These are phyloP conservation scores for Hyphantria cunea DNA, from an alignment of 1,140 invertebrate species.

Conservation along the genomic window DNA sequence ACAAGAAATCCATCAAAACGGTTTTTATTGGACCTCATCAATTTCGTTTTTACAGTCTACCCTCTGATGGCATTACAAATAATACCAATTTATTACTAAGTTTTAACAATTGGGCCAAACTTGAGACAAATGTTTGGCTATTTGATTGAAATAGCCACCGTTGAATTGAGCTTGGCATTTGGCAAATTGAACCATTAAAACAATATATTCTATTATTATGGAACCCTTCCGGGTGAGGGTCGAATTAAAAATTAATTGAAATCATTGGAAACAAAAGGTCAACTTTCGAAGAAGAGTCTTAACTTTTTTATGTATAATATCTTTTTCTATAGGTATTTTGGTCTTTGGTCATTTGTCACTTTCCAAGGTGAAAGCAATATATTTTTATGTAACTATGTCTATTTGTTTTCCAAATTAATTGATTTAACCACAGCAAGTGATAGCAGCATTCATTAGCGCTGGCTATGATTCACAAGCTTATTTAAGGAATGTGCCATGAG, in stretches of 20 bases:
- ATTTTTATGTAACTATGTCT: too few relatives aligned
- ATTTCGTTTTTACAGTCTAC: conserved; percentile 23
- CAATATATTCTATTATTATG: conserved; percentile 15
- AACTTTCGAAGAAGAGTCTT: background rate
- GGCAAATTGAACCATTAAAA: conserved; percentile 21
- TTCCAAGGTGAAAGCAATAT: too few relatives aligned
- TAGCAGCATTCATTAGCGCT: too few relatives aligned
- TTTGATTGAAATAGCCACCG: conserved; percentile 24
- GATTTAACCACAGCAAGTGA: too few relatives aligned
- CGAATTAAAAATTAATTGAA: conserved; percentile 24
- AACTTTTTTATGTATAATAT: background rate
- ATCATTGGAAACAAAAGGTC: conserved; percentile 2
- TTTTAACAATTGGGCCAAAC: conserved; percentile 23
- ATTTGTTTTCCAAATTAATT: too few relatives aligned
- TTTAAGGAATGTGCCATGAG: too few relatives aligned
- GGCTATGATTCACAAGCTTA: too few relatives aligned
- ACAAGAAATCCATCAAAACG: conserved; percentile 21
- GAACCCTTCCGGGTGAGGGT: conserved; percentile 3
- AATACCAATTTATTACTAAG: conserved; percentile 12
- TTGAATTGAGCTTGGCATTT: conserved; percentile 15
- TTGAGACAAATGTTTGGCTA: conserved; percentile 15
- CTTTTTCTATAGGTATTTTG: background rate
- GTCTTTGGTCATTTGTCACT: too few relatives aligned
- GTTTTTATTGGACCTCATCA: conserved; percentile 19
- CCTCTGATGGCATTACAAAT: conserved; percentile 18